Base-by-base conservation (phyloP, 2,888 invertebrate genomes). In the Polydrusus cervinus region DNA sequence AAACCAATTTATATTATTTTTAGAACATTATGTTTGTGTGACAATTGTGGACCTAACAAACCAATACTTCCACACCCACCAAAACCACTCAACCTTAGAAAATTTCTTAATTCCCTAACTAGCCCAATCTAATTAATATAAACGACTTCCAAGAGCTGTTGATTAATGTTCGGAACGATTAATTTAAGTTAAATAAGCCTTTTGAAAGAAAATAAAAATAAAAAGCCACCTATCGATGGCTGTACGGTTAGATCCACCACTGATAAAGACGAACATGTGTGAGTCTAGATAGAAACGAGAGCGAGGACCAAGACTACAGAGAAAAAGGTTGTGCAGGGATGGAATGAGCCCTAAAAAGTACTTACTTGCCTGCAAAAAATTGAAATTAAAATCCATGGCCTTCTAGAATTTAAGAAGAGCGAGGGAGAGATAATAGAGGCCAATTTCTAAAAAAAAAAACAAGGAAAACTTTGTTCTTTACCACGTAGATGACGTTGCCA, bases 261-360 rank as follows among this genome's bases (percentile, higher is more conserved):
- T 83, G 86, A 86, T 86, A 86, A 85, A 81, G 76, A 69, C 78
- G 82, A 86, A 87, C 87, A 87, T 86, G 87, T 86, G 87, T 87
- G 87, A 87, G 86, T 84, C 85, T 85, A 84, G 85, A 86, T 86
- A 85, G 85, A 84, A 85, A 85, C 85, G 83, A 84, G 84, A 82
- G 82, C 84, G 81, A 82, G 81, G 45, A 67, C 62, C 53, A 49
- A 65, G 34, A 51, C 49, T 66, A 25, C 49, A 43, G 70, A 68
- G 18, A 43, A 67, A 8, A 20, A n/a, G n/a, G 20, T 11, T 64
- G 20, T n/a, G 34, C 69, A 74, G 74, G 38, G 69, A 57, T 57
- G 69, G 65, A 62, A 18, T 62, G 14, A 16, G 40, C 10, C 25
- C 10, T 11, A 6, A 40, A 8, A 40, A 8, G 10, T 6, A 25